These are phyloP conservation scores for Eurypyga helias DNA, from an alignment of 2,113 vertebrate species.

Conservation along the genomic window DNA sequence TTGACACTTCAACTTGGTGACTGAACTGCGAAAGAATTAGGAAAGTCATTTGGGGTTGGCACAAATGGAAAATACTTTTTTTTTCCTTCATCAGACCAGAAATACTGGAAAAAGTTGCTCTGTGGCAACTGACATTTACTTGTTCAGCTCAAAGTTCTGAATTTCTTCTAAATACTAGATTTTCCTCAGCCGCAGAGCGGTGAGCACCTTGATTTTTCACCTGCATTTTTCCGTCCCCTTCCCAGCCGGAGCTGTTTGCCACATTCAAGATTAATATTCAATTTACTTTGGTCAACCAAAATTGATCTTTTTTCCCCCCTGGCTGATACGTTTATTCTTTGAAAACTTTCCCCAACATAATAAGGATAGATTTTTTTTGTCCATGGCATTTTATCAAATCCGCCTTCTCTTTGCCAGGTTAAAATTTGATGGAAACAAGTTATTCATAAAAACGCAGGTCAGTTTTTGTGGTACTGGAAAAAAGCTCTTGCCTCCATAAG, in stretches of 20 bases:
- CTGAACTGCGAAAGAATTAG: background rate
- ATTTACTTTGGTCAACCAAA: background rate
- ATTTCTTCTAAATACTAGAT: background rate
- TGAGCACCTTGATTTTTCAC: background rate
- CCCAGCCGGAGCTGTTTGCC: background rate
- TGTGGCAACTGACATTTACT: background rate
- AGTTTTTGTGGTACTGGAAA: background rate
- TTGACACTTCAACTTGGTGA: background rate
- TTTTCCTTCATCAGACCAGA: background rate
- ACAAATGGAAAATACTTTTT: background rate
- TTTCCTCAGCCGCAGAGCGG: background rate
- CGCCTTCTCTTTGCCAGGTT: background rate
- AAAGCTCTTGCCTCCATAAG: background rate
- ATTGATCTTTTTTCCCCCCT: background rate
- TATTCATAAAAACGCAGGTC: conserved; percentile 4
- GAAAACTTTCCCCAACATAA: conserved; percentile 21
- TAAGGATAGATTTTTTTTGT: conserved; percentile 35
- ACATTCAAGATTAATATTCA: background rate
- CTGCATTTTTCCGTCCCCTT: background rate
- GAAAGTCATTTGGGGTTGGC: background rate
- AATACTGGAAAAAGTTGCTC: background rate
- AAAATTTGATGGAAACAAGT: background rate
- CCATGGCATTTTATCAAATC: background rate
- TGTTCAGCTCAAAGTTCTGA: background rate
- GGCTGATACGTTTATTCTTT: background rate